Base-by-base conservation (phyloP, 2,113 vertebrate species). In the Eidolon helvum region DNA sequence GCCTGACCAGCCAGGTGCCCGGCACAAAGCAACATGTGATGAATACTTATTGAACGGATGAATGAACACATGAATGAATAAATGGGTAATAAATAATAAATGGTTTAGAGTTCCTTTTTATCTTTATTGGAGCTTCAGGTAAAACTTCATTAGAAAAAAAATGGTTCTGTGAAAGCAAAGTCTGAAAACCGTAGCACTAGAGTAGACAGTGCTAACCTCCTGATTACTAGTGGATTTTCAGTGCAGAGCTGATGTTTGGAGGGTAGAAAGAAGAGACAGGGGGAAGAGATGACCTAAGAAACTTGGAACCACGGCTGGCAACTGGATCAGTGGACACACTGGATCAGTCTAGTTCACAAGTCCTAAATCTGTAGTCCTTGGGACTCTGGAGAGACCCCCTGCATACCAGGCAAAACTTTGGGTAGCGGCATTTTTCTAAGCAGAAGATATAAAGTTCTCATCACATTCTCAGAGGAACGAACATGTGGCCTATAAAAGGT, bases 381-480 rank as follows among this genome's bases (percentile, higher is more conserved):
- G 33, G 33, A 40, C 38, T 63, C 59, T 63, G 59, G 26, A 63
- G 59, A 63, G 57, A 59, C 24, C 6, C 28, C 10, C 66, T 38
- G 2, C 53, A 53, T 30, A 66, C 35, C 5, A 69, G 77, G 57
- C 38, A 91, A 38, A 85, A 33, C 71, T 69, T 84, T 30, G 9
- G n/a, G 10, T 26, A 12, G 28, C 11, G 4, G 65, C 40, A 57
- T 75, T 90, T 88, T 86, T 71, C 88, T 45, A 77, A 28, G 68
- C 21, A 86, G 53, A 86, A 94, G 91, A 78, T 57, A 69, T 8
- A 50, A 66, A 93, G 68, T 78, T 90, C 88, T 92, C 45, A 57
- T 45, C 57, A 43, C 74, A 86, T 71, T 83, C 78, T 66, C 72
- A 65, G 78, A 90, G 88, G 82, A 82, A 78, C 24, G 82, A 82